A percentile compares a stretch with the other conserved stretches of the same genome.
These are phyloP conservation scores for Antheraea pernyi DNA, from an alignment of 1,140 invertebrate species.

Conservation along the genomic window DNA sequence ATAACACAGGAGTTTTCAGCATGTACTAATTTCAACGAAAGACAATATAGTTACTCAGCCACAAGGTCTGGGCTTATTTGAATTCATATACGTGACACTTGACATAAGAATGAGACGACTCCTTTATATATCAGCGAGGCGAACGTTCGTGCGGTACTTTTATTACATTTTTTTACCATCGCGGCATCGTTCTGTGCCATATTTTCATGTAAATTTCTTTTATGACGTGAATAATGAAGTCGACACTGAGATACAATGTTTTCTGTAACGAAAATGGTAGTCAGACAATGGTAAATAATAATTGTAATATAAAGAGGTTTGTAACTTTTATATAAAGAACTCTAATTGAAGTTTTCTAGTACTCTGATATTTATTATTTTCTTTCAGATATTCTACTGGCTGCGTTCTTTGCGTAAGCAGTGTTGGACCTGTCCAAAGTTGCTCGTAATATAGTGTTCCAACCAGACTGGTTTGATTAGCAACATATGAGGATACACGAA, in stretches of 20 bases:
- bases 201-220: neutral
- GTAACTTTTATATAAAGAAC: too few species aligned
- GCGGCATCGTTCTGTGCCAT: neutral
- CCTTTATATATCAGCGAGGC: neutral
- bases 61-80: neutral
- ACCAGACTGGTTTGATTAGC: too few species aligned
- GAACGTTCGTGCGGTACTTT: neutral
- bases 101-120: neutral
- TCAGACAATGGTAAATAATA: neutral
- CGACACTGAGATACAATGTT: neutral
- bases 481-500: too few species aligned
- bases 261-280: neutral
- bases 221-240: constrained; percentile 1
- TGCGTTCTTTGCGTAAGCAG: too few species aligned
- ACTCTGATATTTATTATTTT: too few species aligned
- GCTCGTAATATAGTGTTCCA: too few species aligned
- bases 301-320: neutral
- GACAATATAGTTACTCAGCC: neutral
- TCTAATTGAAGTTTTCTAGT: too few species aligned
- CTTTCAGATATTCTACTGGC: too few species aligned
- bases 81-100: neutral
- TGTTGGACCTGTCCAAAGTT: too few species aligned
- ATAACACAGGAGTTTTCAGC: neutral
- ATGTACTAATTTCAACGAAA: neutral
- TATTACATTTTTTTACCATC: neutral